Conservation (phyloP, 1,140 invertebrate genomes). For the Conus ventricosus region DNA sequence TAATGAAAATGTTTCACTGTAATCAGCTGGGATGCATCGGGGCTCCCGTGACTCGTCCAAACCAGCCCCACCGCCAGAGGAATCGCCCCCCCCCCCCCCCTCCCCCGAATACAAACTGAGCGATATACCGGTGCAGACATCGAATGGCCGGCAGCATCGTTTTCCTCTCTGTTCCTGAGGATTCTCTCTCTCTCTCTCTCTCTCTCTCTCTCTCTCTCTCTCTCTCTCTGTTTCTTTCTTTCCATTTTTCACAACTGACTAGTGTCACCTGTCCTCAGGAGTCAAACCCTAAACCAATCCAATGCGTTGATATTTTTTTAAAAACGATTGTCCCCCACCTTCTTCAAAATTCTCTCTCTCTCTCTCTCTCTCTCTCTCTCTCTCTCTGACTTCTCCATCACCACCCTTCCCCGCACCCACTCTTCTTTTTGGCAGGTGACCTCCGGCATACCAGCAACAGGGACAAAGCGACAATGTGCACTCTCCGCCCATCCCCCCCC, state of each 20-base stretch:
- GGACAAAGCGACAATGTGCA: too few species aligned
- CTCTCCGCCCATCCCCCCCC: not conserved
- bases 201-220: not conserved
- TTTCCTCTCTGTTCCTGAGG: too few species aligned
- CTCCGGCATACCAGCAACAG: too few species aligned
- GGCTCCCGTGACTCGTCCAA: not conserved
- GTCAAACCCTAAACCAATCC: not conserved
- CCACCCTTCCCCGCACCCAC: not conserved
- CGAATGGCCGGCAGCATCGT: not conserved
- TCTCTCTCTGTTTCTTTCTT: not conserved
- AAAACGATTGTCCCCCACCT: not conserved
- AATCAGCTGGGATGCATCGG: not conserved
- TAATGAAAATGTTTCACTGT: conserved; percentile 1
- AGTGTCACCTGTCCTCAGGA: not conserved
- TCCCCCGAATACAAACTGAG: not conserved
- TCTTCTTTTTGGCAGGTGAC: not conserved
- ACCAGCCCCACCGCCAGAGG: not conserved
- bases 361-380: conserved; percentile 17
- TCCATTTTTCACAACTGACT: not conserved
- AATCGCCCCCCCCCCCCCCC: not conserved
- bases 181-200: not conserved
- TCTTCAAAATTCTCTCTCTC: not conserved
- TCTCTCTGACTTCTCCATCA: not conserved
- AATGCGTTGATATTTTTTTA: not conserved
- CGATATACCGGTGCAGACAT: not conserved